Evolutionary conservation across 2,888 invertebrate species (phyloP).

Genomic region (Ormyrus thymus): DNA sequence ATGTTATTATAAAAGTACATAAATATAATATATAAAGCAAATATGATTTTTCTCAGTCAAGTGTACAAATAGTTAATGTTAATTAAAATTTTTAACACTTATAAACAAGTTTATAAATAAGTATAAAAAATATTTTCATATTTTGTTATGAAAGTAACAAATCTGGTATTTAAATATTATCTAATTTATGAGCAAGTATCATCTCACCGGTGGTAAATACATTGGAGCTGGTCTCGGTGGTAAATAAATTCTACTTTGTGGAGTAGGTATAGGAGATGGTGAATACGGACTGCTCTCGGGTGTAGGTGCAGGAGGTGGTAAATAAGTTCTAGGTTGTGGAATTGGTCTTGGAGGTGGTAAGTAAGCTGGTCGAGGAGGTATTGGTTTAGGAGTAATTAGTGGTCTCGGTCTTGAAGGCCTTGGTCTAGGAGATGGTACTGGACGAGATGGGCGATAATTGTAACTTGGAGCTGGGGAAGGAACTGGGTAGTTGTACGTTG

Average conservation of each 20-base stretch:
- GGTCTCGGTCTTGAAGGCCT: conserved; percentile 51
- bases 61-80: too few relatives aligned
- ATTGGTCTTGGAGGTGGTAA: conserved; percentile 53
- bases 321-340: conserved; percentile 38
- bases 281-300: conserved; percentile 28
- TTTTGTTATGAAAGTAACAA: background rate
- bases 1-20: too few relatives aligned
- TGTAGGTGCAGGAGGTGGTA: conserved; percentile 35
- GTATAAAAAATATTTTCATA: too few relatives aligned
- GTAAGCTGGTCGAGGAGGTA: conserved; percentile 49
- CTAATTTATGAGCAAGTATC: conserved; percentile 11
- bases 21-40: background rate
- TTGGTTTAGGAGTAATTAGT: conserved; percentile 53
- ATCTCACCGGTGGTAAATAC: conserved; percentile 56
- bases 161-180: conserved; percentile 3
- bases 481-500: background rate
- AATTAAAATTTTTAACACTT: too few relatives aligned
- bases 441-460: conserved; percentile 41
- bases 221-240: conserved; percentile 44
- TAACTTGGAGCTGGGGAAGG: conserved; percentile 37
- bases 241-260: background rate
- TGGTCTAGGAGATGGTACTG: conserved; percentile 32
- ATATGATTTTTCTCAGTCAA: background rate
- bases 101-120: too few relatives aligned
- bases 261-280: conserved; percentile 44